A percentile compares a stretch with the other conserved stretches of the same genome.
Conservation (phyloP, 2,888 invertebrate genomes). For the Schizotus pectinicornis region DNA sequence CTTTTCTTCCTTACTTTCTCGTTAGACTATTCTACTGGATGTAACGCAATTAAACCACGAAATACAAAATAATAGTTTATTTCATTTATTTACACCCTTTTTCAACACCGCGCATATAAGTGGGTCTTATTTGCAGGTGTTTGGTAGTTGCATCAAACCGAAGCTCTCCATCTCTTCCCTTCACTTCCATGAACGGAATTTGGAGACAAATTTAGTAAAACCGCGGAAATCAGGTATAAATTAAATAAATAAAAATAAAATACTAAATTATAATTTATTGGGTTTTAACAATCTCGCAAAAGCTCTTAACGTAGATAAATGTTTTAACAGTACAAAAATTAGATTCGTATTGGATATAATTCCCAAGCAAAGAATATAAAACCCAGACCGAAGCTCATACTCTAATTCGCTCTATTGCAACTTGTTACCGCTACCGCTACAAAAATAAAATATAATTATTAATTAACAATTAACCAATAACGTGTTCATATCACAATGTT, state of each 20-base stretch:
- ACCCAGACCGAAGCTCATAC: constrained; percentile 42
- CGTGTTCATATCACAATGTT: constrained; percentile 50
- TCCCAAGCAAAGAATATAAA: constrained; percentile 39
- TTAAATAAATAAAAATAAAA: constrained; percentile 44
- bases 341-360: not conserved
- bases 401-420: constrained; percentile 21
- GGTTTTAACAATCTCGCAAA: constrained; percentile 43
- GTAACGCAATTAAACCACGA: too few relatives aligned
- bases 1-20: too few relatives aligned
- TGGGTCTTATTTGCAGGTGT: constrained; percentile 40
- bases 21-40: too few relatives aligned
- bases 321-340: not conserved
- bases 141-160: constrained; percentile 18
- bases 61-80: constrained; percentile 38
- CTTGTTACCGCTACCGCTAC: constrained; percentile 32
- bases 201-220: constrained; percentile 30
- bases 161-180: constrained; percentile 27
- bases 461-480: constrained; percentile 35
- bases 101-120: constrained; percentile 48
- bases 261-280: constrained; percentile 45
- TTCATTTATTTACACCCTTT: constrained; percentile 41
- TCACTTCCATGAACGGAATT: constrained; percentile 34
- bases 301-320: constrained; percentile 26
- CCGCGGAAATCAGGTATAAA: constrained; percentile 21
- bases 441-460: constrained; percentile 35